Evolutionary conservation across 2,888 invertebrate genomes (phyloP), one percentile per base, ranked within the genome.

Genomic region (Macroteleia sp.): DNA sequence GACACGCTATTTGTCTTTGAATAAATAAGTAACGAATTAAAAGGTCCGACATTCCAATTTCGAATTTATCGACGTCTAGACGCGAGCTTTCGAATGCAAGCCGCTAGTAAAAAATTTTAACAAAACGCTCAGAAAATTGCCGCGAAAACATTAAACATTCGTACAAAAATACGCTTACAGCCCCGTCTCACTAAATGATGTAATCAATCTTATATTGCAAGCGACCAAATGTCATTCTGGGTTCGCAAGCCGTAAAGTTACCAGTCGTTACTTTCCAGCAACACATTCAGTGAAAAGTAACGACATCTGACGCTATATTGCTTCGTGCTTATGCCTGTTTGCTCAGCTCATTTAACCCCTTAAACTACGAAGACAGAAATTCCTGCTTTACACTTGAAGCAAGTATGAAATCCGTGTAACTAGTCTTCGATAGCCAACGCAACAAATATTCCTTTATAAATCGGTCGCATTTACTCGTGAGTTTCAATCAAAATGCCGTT

Each of bases 121-220:
- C 20, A 57, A 57, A 54, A 42, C 30, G 41, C 14, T 20, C 9
- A 8, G 14, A 50, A 41, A 50, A 41, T 2, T n/a, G 48, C 12
- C 41, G 44, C 44, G 12, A 48, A 69, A 48, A 50, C 30, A 32
- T 41, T 30, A 14, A 50, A 57, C 41, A 39, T 19, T 71, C 19
- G 54, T 71, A 71, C 46, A 62, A 71, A 71, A 71, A 71, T 71
- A 71, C 39, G 54, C 25, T 69, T 67, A 61, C 44, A 52, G 61
- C 42, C 52, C 44, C 52, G 28, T 56, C 46, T 44, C 36, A 44
- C 54, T 54, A 54, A 34, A 54, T 44, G 12, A 54, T 16, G 54
- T 20, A 36, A 36, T 61, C 39, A 39, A 50, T 50, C 36, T 10
- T 39, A 61, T 20, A n/a, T 46, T 39, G 25, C 48, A 48, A 16